Conservation (phyloP, 2,888 invertebrate genomes). For the Dione juno region DNA sequence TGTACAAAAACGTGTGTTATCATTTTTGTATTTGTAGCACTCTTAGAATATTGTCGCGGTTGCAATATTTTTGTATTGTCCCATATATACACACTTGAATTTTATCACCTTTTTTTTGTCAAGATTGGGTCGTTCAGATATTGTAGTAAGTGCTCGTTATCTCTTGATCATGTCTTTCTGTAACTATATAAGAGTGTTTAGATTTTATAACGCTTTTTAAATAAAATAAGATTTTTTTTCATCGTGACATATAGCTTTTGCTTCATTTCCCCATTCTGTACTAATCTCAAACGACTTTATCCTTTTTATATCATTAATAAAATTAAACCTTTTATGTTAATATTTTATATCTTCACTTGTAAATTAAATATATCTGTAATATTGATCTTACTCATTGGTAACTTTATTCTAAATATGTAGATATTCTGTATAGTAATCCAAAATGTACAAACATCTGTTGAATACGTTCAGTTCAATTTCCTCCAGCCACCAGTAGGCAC, state of each 20-base stretch:
- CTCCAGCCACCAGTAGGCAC: background rate
- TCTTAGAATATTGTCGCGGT: slow-evolving; percentile 8
- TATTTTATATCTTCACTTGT: background rate
- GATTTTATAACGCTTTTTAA: too few relatives aligned
- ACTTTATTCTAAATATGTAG: background rate
- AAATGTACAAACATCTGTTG: slow-evolving; percentile 8
- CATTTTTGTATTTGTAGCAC: slow-evolving; percentile 1
- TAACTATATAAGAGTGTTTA: too few relatives aligned
- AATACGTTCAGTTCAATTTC: slow-evolving; percentile 26
- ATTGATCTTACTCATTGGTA: background rate
- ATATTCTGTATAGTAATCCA: background rate
- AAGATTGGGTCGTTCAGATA: slow-evolving; percentile 17
- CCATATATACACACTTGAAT: slow-evolving; percentile 11
- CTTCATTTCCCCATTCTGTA: too few relatives aligned
- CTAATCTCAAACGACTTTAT: too few relatives aligned
- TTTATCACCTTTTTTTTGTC: slow-evolving; percentile 12
- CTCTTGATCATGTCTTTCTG: background rate
- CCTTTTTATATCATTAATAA: too few relatives aligned
- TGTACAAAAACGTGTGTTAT: slow-evolving; percentile 2
- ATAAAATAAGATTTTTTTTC: too few relatives aligned
- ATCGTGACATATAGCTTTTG: too few relatives aligned
- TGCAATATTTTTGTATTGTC: slow-evolving; percentile 13
- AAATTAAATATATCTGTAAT: background rate
- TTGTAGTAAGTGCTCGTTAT: background rate
- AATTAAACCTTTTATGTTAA: too few relatives aligned